Conservation (phyloP, 1,140 invertebrate species). For the Atta colombica region DNA sequence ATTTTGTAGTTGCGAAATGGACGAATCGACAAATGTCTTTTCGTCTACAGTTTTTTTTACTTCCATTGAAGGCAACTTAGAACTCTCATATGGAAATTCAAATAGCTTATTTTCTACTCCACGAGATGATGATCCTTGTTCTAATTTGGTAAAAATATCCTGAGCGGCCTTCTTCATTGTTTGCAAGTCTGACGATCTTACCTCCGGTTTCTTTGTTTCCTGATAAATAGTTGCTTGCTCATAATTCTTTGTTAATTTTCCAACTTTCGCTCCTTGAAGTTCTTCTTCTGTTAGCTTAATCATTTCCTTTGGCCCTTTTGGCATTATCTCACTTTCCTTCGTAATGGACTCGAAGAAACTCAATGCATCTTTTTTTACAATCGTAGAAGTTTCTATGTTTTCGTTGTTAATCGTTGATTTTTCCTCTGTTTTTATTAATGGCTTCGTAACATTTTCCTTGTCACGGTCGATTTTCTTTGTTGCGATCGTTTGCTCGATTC, state of each 20-base stretch:
- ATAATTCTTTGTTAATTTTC: constrained; percentile 84
- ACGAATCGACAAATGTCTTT: constrained; percentile 78
- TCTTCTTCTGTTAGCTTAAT: constrained; percentile 81
- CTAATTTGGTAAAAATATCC: constrained; percentile 82
- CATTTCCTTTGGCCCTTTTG: constrained; percentile 83
- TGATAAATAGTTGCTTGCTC: constrained; percentile 82
- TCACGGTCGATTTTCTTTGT: constrained; percentile 68
- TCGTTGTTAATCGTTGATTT: constrained; percentile 80
- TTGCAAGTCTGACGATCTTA: constrained; percentile 71
- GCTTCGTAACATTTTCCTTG: constrained; percentile 58
- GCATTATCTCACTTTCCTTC: constrained; percentile 81
- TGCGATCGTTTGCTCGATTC: constrained; percentile 72
- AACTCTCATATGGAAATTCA: constrained; percentile 84
- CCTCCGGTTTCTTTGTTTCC: constrained; percentile 76
- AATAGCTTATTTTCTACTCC: constrained; percentile 84
- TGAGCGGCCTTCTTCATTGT: constrained; percentile 81
- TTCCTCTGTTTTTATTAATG: constrained; percentile 70
- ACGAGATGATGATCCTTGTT: constrained; percentile 76
- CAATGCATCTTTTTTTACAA: constrained; percentile 86
- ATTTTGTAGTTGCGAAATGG: constrained; percentile 81
- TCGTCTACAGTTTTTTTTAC: constrained; percentile 82
- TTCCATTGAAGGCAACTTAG: constrained; percentile 80
- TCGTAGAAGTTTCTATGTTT: constrained; percentile 85
- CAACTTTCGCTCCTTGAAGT: constrained; percentile 83
- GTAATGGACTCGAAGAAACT: constrained; percentile 89